A percentile compares a stretch with the other conserved stretches of the same genome.
These are phyloP conservation scores for Leptopilina drosophilae DNA, from an alignment of 2,888 invertebrate species.

Conservation along the genomic window DNA sequence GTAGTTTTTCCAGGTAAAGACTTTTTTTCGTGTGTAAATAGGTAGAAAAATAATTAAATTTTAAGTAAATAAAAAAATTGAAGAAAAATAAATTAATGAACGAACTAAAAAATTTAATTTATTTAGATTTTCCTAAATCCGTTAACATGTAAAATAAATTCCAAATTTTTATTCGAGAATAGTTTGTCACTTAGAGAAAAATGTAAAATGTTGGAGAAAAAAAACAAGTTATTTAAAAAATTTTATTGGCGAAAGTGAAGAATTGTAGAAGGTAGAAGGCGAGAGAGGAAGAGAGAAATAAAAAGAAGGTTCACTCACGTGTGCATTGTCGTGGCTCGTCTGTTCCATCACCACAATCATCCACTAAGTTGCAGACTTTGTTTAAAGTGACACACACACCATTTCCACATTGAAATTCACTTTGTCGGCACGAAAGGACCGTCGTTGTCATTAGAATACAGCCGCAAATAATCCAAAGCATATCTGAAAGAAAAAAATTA, in stretches of 20 bases:
- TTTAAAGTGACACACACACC: constrained; percentile 84
- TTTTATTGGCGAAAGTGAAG: constrained; percentile 39
- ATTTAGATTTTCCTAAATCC: too few species aligned
- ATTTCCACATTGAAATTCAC: constrained; percentile 78
- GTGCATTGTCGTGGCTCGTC: constrained; percentile 87
- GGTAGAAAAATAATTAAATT: too few species aligned
- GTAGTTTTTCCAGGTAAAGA: too few species aligned
- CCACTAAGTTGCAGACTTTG: constrained; percentile 87
- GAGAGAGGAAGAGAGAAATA: constrained; percentile 18
- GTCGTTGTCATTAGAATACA: constrained; percentile 67
- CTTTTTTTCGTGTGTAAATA: too few species aligned
- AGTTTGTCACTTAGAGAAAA: background rate
- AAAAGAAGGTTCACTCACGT: constrained; percentile 81
- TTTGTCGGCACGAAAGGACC: constrained; percentile 77
- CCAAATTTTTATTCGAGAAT: background rate
- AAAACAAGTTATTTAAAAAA: background rate
- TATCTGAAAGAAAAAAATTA: constrained; percentile 65
- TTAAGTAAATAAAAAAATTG: too few species aligned
- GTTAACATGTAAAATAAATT: too few species aligned
- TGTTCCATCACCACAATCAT: constrained; percentile 87
- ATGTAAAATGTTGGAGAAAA: background rate
- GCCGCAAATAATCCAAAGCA: constrained; percentile 69
- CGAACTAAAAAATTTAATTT: too few species aligned
- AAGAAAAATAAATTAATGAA: too few species aligned
- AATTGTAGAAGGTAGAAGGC: constrained; percentile 47